Conservation (phyloP, 2,113 vertebrate species). For the Dasyurus viverrinus region DNA sequence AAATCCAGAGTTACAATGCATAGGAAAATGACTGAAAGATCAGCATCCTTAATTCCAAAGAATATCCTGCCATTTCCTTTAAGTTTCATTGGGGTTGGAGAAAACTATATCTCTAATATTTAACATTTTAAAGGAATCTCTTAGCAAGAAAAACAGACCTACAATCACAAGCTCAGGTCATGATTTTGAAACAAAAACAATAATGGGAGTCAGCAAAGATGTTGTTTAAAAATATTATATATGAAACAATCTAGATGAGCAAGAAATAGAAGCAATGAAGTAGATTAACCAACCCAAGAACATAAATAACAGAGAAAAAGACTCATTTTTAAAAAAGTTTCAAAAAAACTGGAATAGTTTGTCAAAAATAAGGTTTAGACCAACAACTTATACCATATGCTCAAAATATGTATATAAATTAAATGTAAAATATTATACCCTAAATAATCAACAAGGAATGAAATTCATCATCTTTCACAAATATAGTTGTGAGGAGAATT, state of each 20-base stretch:
- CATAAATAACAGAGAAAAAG: neutral
- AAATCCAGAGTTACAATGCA: neutral
- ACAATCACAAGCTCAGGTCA: neutral
- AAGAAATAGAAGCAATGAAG: neutral
- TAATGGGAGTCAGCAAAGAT: neutral
- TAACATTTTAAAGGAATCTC: conserved; percentile 9
- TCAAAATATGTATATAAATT: neutral
- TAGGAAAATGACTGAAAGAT: neutral
- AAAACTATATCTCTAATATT: conserved; percentile 1
- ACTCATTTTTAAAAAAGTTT: neutral
- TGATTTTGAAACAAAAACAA: neutral
- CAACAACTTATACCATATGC: neutral
- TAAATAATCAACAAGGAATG: neutral
- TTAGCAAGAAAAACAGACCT: conserved; percentile 7
- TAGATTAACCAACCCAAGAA: neutral
- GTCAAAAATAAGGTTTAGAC: neutral
- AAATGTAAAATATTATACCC: neutral
- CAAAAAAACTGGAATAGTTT: neutral
- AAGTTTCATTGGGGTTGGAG: neutral
- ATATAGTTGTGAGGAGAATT: neutral
- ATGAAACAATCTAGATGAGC: neutral
- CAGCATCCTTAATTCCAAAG: conserved; percentile 7
- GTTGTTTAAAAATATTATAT: neutral
- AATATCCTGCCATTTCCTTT: neutral
- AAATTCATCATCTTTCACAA: neutral